Percentiles rank a stretch among this genome's conserved stretches.
Evolutionary conservation across 2,113 vertebrate species (phyloP).

Genomic region (Ptilonorhynchus violaceus): DNA sequence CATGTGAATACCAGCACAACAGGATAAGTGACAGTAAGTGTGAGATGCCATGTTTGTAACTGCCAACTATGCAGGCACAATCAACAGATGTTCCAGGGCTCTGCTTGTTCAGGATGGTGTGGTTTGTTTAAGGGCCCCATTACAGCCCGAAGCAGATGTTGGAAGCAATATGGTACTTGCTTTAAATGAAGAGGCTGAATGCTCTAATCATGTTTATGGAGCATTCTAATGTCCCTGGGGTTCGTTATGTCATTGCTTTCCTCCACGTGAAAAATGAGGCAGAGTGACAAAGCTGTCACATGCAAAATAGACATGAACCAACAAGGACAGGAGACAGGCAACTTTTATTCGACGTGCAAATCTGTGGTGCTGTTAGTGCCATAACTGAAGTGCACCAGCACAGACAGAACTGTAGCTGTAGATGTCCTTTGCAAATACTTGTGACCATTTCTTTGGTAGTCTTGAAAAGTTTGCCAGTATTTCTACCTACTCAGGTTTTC

Average conservation of each 20-base stretch:
- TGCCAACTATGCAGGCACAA: neutral
- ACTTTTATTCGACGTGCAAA: neutral
- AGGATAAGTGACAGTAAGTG: neutral
- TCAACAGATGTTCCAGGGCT: neutral
- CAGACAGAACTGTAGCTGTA: neutral
- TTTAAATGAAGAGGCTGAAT: slow-evolving; percentile 42
- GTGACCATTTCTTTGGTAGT: neutral
- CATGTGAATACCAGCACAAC: neutral
- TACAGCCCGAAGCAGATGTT: slow-evolving; percentile 16
- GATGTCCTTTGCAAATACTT: neutral
- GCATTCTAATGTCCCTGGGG: neutral
- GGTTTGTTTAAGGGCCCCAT: slow-evolving; percentile 5
- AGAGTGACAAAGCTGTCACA: neutral
- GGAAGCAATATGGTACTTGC: neutral
- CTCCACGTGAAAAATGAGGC: slow-evolving; percentile 18
- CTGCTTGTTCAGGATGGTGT: neutral
- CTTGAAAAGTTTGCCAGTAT: neutral
- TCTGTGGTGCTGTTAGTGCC: neutral
- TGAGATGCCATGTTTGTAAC: neutral
- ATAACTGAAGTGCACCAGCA: neutral
- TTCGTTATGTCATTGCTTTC: neutral
- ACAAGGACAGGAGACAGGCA: neutral
- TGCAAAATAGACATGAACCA: neutral
- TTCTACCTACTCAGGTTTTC: neutral
- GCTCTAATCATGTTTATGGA: slow-evolving; percentile 33